Evolutionary conservation across 2,113 vertebrate genomes (phyloP).

Genomic region (Paratilapia polleni): DNA sequence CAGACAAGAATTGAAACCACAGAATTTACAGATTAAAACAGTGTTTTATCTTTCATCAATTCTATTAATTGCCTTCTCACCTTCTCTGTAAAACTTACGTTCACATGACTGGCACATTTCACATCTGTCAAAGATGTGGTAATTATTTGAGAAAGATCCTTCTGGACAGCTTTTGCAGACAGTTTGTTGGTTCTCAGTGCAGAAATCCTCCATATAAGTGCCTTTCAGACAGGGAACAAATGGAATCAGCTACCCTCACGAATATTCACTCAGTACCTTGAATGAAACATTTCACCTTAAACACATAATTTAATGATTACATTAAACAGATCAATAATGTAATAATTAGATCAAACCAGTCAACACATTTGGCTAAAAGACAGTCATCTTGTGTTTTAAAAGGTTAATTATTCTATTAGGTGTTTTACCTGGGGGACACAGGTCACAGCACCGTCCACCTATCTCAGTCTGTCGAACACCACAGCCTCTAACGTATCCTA

Average conservation of each 20-base stretch:
- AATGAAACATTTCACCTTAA: background rate
- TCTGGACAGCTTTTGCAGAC: conserved; percentile 42
- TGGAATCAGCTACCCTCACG: background rate
- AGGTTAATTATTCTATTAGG: background rate
- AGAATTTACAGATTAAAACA: background rate
- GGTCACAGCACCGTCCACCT: conserved; percentile 52
- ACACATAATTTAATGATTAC: background rate
- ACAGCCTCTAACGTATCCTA: conserved; percentile 31
- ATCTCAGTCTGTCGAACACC: background rate
- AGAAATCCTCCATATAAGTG: background rate
- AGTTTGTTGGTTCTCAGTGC: background rate
- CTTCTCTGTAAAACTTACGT: conserved; percentile 30
- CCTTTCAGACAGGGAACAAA: conserved; percentile 47
- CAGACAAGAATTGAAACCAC: conserved; percentile 21
- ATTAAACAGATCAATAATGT: background rate
- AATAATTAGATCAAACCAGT: background rate
- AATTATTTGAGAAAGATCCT: background rate
- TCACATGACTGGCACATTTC: conserved; percentile 46
- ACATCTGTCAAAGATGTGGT: conserved; percentile 34
- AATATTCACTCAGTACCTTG: background rate
- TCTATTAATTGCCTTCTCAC: background rate
- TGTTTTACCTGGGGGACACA: conserved; percentile 74
- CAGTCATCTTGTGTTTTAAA: background rate
- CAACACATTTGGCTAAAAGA: background rate
- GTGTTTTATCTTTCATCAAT: background rate